Evolutionary conservation across 1,140 invertebrate genomes (phyloP).

Genomic region (Musca domestica): DNA sequence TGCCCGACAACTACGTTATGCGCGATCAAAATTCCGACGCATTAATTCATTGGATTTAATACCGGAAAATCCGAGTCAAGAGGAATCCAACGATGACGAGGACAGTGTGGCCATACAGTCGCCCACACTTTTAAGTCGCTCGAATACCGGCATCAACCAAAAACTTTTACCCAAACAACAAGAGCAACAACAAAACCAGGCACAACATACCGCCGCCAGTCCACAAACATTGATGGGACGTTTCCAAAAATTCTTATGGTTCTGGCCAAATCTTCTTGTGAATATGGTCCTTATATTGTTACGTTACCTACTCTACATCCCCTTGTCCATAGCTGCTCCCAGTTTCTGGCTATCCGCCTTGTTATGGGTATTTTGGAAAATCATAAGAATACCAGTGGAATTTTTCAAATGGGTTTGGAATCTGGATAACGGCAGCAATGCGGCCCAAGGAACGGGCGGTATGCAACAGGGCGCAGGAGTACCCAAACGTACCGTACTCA

Average conservation of each 20-base stretch:
- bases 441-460: no score
- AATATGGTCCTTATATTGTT: slow-evolving; percentile 52
- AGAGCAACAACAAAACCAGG: background rate
- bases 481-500: slow-evolving; percentile 68
- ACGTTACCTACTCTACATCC: slow-evolving; percentile 59
- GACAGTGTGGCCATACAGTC: background rate
- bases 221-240: slow-evolving; percentile 26
- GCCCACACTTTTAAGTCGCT: background rate
- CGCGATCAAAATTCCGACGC: slow-evolving; percentile 42
- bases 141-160: background rate
- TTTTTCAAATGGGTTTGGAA: slow-evolving; percentile 65
- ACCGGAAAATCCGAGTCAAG: slow-evolving; percentile 48
- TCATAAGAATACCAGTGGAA: slow-evolving; percentile 65
- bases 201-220: slow-evolving; percentile 25
- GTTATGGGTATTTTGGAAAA: slow-evolving; percentile 72
- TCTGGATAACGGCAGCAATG: slow-evolving; percentile 28
- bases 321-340: slow-evolving; percentile 66
- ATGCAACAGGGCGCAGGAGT: slow-evolving; percentile 50
- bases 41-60: slow-evolving; percentile 48
- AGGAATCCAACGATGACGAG: slow-evolving; percentile 32
- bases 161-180: background rate
- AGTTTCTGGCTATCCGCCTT: slow-evolving; percentile 72
- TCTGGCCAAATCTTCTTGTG: slow-evolving; percentile 64
- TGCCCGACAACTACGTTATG: slow-evolving; percentile 31
- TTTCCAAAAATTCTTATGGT: slow-evolving; percentile 58